Evolutionary conservation across 1,140 invertebrate genomes (phyloP).

Genomic region (Epicauta chinensis): DNA sequence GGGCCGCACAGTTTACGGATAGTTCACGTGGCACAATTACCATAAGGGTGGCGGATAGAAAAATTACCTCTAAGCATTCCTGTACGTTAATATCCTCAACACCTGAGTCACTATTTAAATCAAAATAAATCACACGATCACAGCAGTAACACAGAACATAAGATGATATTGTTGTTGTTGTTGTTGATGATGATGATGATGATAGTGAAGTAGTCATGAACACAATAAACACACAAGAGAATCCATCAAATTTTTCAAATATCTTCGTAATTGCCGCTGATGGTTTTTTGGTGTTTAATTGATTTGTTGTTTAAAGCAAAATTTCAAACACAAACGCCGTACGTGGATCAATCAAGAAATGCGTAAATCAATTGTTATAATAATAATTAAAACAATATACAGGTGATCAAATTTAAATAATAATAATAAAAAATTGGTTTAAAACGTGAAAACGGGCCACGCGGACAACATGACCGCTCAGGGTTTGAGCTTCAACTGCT

Average conservation of each 20-base stretch:
- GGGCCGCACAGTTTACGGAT: no score
- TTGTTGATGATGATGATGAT: no score
- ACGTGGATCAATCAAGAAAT: no score
- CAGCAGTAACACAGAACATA: slow-evolving; percentile 5
- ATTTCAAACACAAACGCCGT: no score
- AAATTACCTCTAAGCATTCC: slow-evolving; percentile 33
- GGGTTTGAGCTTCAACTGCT: slow-evolving; percentile 40
- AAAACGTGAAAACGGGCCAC: slow-evolving; percentile 35
- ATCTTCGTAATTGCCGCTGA: no score
- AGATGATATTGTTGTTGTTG: no score
- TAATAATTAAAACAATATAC: slow-evolving; percentile 32
- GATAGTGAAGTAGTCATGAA: slow-evolving; percentile 1
- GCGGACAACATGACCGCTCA: slow-evolving; percentile 39
- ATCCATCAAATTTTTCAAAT: neutral
- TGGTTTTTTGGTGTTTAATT: no score
- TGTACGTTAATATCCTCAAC: slow-evolving; percentile 29
- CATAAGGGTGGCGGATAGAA: no score
- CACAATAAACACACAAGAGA: slow-evolving; percentile 9
- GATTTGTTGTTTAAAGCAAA: no score
- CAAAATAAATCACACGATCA: slow-evolving; percentile 20
- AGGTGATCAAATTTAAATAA: slow-evolving; percentile 28
- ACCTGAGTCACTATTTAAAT: slow-evolving; percentile 29
- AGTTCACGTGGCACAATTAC: no score
- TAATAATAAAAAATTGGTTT: slow-evolving; percentile 16
- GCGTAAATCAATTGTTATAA: no score